These are phyloP conservation scores for Calameuta filiformis DNA, from an alignment of 2,888 invertebrate species.

Conservation along the genomic window DNA sequence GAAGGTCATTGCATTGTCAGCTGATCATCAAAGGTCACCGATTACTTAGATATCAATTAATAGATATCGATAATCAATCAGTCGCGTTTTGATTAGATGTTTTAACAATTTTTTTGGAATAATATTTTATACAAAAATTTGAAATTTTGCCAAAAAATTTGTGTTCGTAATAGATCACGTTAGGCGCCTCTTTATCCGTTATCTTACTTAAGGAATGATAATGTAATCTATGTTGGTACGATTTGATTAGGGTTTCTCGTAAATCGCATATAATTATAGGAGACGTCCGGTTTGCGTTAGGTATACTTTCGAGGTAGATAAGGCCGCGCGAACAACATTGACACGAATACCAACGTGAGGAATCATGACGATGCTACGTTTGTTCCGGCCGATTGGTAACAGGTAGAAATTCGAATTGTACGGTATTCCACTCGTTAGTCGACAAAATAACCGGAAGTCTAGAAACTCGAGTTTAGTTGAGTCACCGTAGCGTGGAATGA, in stretches of 20 bases:
- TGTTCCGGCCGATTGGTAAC: background rate
- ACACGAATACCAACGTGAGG: background rate
- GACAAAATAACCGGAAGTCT: conserved; percentile 1
- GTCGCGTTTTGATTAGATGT: background rate
- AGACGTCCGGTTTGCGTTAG: background rate
- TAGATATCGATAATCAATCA: background rate
- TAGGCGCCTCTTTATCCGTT: background rate
- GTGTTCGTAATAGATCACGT: background rate
- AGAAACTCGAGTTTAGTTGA: background rate
- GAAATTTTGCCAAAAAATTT: background rate
- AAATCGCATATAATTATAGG: background rate
- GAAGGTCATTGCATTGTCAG: background rate
- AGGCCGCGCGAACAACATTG: background rate
- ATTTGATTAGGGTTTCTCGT: background rate
- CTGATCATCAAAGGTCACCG: background rate
- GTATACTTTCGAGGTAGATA: background rate
- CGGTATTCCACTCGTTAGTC: background rate
- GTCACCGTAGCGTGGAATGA: background rate
- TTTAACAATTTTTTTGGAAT: background rate
- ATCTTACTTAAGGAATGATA: background rate
- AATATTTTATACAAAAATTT: too few species aligned
- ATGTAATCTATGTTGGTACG: background rate
- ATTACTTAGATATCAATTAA: background rate
- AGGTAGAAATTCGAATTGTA: background rate
- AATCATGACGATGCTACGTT: background rate